Conservation (phyloP, 2,797 vertebrate genomes). For the Holocentrus rufus region DNA sequence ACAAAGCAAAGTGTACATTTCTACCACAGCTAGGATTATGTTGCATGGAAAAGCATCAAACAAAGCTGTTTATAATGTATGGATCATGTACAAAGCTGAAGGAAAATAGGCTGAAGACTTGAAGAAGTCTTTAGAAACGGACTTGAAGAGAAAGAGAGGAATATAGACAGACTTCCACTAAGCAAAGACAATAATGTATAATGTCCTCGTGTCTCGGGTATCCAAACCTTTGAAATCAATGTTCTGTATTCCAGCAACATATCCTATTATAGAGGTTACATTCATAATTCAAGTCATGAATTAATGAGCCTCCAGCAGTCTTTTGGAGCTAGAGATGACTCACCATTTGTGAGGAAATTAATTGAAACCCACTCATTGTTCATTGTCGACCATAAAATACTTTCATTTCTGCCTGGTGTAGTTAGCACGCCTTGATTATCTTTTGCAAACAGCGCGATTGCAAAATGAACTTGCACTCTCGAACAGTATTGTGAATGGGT, state of each 20-base stretch:
- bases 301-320: slow-evolving; percentile 61
- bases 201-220: slow-evolving; percentile 42
- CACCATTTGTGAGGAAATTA: slow-evolving; percentile 57
- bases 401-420: slow-evolving; percentile 33
- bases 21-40: slow-evolving; percentile 37
- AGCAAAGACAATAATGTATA: slow-evolving; percentile 33
- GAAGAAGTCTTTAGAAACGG: too few species aligned
- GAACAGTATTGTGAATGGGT: slow-evolving; percentile 22
- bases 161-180: slow-evolving; percentile 46
- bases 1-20: slow-evolving; percentile 34
- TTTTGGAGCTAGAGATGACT: slow-evolving; percentile 65
- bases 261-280: slow-evolving; percentile 52
- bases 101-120: slow-evolving; percentile 48
- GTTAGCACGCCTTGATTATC: slow-evolving; percentile 34
- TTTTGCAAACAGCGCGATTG: slow-evolving; percentile 19
- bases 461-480: slow-evolving; percentile 51
- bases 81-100: slow-evolving; percentile 32
- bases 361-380: slow-evolving; percentile 65
- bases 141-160: slow-evolving; percentile 13
- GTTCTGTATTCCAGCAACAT: slow-evolving; percentile 61
- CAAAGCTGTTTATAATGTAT: slow-evolving; percentile 37
- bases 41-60: slow-evolving; percentile 29
- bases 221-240: slow-evolving; percentile 61
- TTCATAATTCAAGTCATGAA: slow-evolving; percentile 68
- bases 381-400: slow-evolving; percentile 37